Evolutionary conservation across 2,113 vertebrate genomes (phyloP).

Genomic region (Panthera leo): DNA sequence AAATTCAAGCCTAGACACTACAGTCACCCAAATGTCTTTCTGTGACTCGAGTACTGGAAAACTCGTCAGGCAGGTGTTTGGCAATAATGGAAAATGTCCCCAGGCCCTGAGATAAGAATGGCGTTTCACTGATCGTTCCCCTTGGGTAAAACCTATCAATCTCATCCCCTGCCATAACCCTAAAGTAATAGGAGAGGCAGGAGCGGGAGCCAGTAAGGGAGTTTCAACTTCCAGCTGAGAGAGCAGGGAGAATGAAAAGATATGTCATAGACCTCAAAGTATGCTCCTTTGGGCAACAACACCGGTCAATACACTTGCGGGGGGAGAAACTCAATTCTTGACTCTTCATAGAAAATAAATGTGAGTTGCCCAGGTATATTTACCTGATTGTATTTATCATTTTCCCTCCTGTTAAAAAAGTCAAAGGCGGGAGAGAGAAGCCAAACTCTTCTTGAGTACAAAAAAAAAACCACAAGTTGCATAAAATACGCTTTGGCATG

Average conservation of each 20-base stretch:
- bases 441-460: neutral
- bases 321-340: neutral
- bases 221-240: neutral
- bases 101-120: neutral
- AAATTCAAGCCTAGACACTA: neutral
- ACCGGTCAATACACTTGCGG: neutral
- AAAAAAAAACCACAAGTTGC: neutral
- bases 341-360: neutral
- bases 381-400: neutral
- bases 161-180: neutral
- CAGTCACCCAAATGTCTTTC: neutral
- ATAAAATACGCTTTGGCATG: neutral
- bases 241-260: neutral
- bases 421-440: neutral
- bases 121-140: too few species aligned
- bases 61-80: too few species aligned
- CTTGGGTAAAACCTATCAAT: neutral
- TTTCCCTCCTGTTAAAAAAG: neutral
- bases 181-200: neutral
- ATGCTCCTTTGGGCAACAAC: neutral
- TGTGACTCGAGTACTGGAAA: neutral
- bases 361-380: neutral
- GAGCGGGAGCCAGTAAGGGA: neutral
- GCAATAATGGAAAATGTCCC: neutral
- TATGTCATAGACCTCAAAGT: neutral